Conservation (phyloP, 2,888 invertebrate species). For the Oscheius sp. region DNA sequence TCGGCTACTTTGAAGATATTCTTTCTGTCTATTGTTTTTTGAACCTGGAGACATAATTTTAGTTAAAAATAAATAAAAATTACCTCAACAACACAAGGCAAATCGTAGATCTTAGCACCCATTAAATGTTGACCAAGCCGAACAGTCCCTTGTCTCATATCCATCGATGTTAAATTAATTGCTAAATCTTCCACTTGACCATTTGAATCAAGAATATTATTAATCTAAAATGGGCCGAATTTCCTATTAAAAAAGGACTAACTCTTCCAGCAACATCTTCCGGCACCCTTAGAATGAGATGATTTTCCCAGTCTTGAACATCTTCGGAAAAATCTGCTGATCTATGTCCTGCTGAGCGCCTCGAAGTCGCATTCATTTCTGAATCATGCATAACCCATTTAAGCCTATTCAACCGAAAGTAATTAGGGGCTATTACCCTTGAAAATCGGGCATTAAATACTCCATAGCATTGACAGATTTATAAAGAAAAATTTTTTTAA, state of each 20-base stretch:
- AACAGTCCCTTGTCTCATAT: constrained; percentile 57
- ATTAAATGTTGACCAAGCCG: constrained; percentile 55
- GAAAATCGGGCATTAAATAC: too few species aligned
- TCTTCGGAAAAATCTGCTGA: constrained; percentile 40
- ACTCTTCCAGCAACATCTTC: constrained; percentile 49
- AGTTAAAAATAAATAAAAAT: not conserved
- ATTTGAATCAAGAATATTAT: constrained; percentile 28
- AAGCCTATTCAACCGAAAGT: too few species aligned
- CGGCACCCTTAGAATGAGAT: constrained; percentile 62
- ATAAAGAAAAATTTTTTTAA: constrained; percentile 3
- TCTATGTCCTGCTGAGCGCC: too few species aligned
- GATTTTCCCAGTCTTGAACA: constrained; percentile 65
- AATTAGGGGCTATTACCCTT: too few species aligned
- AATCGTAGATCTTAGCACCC: constrained; percentile 60
- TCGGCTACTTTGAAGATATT: constrained; percentile 98
- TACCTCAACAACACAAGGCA: constrained; percentile 66
- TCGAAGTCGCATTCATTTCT: too few species aligned
- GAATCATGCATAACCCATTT: too few species aligned
- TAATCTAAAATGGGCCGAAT: constrained; percentile 28
- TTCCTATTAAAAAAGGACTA: not conserved
- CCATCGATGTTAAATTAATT: constrained; percentile 49
- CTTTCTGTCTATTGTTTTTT: constrained; percentile 94
- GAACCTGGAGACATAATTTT: constrained; percentile 76
- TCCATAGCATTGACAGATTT: too few species aligned
- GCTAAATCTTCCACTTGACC: constrained; percentile 46